Percentiles rank a stretch among this genome's conserved stretches.
phyloP scores from a whole-genome alignment of 2,113 vertebrate genomes.

The Aspidoscelis tigris region DNA sequence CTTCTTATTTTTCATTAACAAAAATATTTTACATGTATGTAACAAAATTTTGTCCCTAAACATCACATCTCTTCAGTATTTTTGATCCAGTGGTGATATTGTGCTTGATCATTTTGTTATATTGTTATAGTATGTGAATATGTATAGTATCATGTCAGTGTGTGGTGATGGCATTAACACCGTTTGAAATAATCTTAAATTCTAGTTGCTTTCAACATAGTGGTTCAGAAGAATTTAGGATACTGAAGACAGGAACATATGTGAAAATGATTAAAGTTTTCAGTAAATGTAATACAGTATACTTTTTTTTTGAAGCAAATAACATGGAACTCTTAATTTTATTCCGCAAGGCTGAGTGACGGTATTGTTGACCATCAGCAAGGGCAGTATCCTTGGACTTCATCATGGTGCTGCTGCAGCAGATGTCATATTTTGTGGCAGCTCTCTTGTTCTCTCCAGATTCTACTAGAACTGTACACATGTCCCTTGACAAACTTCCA shows the following conservation, averaged over 20 bases:
- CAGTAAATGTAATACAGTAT: too few relatives aligned
- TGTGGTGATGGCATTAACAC: rapidly evolving
- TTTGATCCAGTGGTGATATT: not conserved
- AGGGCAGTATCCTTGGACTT: too few relatives aligned
- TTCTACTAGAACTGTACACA: too few relatives aligned
- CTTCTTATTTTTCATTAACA: not conserved
- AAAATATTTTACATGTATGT: not conserved
- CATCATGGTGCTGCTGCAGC: too few relatives aligned
- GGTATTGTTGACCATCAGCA: too few relatives aligned
- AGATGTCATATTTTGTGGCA: too few relatives aligned
- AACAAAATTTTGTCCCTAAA: slow-evolving; percentile 13
- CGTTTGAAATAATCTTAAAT: not conserved
- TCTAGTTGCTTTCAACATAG: not conserved
- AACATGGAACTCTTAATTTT: too few relatives aligned
- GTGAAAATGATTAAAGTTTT: too few relatives aligned
- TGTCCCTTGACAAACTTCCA: too few relatives aligned
- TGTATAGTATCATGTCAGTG: not conserved
- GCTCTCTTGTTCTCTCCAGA: too few relatives aligned
- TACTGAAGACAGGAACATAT: not conserved
- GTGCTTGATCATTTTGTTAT: rapidly evolving
- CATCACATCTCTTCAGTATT: not conserved
- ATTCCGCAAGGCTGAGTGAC: too few relatives aligned
- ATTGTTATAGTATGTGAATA: not conserved
- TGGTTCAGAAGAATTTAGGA: not conserved
- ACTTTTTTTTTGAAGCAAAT: too few relatives aligned